phyloP scores from a whole-genome alignment of 2,888 invertebrate genomes.

The Agelastica alni region DNA sequence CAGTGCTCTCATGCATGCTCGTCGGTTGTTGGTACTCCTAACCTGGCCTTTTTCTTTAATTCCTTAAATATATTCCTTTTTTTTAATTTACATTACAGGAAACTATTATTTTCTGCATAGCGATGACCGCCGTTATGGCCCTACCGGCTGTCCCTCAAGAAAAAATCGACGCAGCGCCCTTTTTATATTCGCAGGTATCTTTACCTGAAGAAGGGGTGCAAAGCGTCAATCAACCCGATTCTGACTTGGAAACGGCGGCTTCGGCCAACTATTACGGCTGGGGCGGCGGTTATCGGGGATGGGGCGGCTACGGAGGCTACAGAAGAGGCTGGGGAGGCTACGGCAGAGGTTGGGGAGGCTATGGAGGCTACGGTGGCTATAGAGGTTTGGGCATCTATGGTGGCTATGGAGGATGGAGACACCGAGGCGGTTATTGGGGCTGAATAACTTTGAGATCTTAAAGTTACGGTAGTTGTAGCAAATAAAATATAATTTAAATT shows the following conservation, averaged over 20 bases:
- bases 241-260: constrained; percentile 11
- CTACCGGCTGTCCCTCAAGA: background rate
- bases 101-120: background rate
- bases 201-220: background rate
- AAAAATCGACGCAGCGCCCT: background rate
- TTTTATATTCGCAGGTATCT: background rate
- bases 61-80: background rate
- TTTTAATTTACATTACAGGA: constrained; percentile 9
- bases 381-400: constrained; percentile 20
- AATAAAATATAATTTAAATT: too few species aligned
- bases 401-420: constrained; percentile 7
- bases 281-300: constrained; percentile 16
- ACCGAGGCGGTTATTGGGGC: background rate
- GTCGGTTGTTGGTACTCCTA: too few species aligned
- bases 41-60: too few species aligned
- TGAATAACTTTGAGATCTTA: too few species aligned
- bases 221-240: background rate
- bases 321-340: constrained; percentile 23
- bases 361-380: constrained; percentile 9
- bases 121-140: background rate
- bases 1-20: too few species aligned
- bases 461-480: too few species aligned
- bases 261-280: constrained; percentile 9
- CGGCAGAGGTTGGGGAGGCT: constrained; percentile 21
- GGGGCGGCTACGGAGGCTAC: constrained; percentile 18